Evolutionary conservation across 2,888 invertebrate genomes (phyloP).

Genomic region (Agrochola circellaris): DNA sequence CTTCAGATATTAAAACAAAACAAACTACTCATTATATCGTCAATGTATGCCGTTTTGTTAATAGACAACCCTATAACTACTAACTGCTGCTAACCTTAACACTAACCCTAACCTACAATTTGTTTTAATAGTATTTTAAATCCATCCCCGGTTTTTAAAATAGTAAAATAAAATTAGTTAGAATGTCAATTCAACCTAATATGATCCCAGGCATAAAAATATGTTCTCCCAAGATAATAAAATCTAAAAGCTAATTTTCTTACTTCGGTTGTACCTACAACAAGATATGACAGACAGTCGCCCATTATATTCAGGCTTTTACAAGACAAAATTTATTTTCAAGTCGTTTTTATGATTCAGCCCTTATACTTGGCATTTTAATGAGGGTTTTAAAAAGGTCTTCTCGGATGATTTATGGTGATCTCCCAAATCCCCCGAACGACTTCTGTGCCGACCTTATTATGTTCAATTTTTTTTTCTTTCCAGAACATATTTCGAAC

Average conservation of each 20-base stretch:
- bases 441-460: slow-evolving; percentile 72
- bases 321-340: slow-evolving; percentile 64
- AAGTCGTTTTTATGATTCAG: slow-evolving; percentile 78
- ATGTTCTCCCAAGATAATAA: neutral
- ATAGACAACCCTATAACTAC: neutral
- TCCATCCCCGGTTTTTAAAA: neutral
- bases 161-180: neutral
- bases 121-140: no score
- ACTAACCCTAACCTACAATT: neutral
- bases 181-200: neutral
- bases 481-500: slow-evolving; percentile 26
- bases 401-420: slow-evolving; percentile 83
- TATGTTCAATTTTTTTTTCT: slow-evolving; percentile 56
- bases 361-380: slow-evolving; percentile 80
- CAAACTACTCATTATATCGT: neutral
- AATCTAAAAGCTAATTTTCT: slow-evolving; percentile 31
- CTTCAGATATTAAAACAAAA: neutral
- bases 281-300: slow-evolving; percentile 19
- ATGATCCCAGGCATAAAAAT: neutral
- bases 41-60: neutral
- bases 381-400: slow-evolving; percentile 79
- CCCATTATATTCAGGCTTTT: slow-evolving; percentile 49
- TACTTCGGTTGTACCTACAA: slow-evolving; percentile 8
- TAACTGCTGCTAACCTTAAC: neutral
- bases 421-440: slow-evolving; percentile 77